Percentiles rank a stretch among this genome's conserved stretches.
Evolutionary conservation across 2,888 invertebrate genomes (phyloP).

Genomic region (Sthenelais limicola): DNA sequence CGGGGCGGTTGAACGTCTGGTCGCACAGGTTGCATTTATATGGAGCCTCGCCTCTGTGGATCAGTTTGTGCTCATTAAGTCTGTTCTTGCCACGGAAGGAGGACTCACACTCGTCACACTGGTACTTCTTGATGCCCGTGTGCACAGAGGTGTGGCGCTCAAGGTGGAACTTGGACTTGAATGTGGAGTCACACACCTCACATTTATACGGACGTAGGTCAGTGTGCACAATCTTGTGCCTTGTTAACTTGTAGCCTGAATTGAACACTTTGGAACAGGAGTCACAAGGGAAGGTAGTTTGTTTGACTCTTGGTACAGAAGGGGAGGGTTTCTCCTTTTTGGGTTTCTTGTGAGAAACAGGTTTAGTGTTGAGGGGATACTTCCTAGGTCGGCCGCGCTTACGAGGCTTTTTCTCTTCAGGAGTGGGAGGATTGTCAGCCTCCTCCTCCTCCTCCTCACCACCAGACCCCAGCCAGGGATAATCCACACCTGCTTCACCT

Average conservation of each 20-base stretch:
- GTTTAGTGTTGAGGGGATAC: no score
- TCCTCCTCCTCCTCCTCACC: no score
- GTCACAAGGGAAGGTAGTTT: no score
- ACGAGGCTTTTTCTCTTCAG: no score
- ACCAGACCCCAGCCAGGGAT: no score
- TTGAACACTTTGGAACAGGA: not conserved
- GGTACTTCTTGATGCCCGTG: not conserved
- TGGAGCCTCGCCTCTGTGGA: conserved; percentile 1
- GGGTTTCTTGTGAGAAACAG: no score
- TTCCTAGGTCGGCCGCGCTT: conserved; percentile 10
- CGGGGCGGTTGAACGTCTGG: conserved; percentile 12
- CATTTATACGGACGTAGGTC: conserved; percentile 8
- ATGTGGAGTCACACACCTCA: not conserved
- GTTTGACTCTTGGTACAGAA: no score
- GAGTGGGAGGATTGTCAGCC: no score
- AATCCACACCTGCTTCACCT: no score
- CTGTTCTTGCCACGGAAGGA: conserved; percentile 7
- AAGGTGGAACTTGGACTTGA: conserved; percentile 30
- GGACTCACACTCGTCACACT: not conserved
- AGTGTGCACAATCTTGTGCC: not conserved
- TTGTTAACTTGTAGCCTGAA: conserved; percentile 5
- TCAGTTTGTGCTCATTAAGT: conserved; percentile 13
- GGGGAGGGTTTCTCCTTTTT: not conserved
- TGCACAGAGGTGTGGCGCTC: conserved; percentile 3
- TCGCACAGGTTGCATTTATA: conserved; percentile 7